phyloP scores from a whole-genome alignment of 1,140 invertebrate species.

The Atta texana region DNA sequence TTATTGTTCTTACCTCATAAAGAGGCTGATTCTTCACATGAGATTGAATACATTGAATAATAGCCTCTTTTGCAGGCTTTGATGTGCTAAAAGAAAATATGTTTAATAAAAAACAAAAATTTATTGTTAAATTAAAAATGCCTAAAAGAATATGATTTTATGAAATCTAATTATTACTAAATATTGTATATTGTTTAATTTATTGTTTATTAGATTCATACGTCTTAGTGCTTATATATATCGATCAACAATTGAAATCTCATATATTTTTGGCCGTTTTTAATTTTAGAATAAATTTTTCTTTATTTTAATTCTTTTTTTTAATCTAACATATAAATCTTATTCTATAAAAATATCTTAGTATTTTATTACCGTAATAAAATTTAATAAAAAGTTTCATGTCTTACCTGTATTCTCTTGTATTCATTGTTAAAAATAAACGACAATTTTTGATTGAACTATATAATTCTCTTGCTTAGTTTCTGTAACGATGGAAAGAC shows the following conservation, averaged over 20 bases:
- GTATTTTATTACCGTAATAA: not conserved
- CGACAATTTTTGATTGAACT: constrained; percentile 4
- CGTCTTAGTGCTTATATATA: not conserved
- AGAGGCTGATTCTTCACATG: too few species aligned
- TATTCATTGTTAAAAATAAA: constrained; percentile 44
- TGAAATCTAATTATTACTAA: too few species aligned
- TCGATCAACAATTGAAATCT: not conserved
- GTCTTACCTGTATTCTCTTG: constrained; percentile 21
- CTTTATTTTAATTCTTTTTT: not conserved
- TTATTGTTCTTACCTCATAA: too few species aligned
- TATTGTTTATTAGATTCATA: too few species aligned
- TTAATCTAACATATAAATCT: not conserved
- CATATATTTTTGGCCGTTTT: not conserved
- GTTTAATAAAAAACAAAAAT: too few species aligned
- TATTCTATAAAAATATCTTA: not conserved
- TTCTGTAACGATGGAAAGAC: constrained; percentile 47
- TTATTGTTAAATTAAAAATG: too few species aligned
- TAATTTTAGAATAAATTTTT: constrained; percentile 5
- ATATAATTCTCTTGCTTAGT: constrained; percentile 28
- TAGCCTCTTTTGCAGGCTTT: too few species aligned
- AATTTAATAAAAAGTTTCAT: not conserved
- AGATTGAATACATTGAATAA: too few species aligned
- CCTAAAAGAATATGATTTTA: too few species aligned
- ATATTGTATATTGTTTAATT: too few species aligned
- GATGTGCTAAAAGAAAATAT: too few species aligned